Percentiles rank a stretch among this genome's conserved stretches.
Conservation (phyloP, 53 echinoderm and acorn worm genomes). For the Astropecten irregularis region DNA sequence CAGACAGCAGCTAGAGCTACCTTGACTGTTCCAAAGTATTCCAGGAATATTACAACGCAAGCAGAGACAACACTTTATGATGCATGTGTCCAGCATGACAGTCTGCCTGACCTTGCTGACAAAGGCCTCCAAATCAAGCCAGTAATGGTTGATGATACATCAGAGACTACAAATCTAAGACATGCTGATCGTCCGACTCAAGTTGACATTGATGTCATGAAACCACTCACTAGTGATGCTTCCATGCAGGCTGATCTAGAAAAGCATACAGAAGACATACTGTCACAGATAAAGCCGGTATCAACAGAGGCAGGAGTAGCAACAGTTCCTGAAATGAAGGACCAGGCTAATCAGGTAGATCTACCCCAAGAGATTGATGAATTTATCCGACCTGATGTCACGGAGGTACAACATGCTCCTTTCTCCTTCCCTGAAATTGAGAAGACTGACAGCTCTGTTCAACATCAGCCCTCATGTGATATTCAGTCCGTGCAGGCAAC, state of each 20-base stretch:
- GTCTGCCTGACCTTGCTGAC: conserved; percentile 23
- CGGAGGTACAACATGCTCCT: conserved; percentile 42
- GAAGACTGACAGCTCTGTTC: conserved; percentile 30
- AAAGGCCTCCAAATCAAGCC: conserved; percentile 53
- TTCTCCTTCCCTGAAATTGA: conserved; percentile 19
- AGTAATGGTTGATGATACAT: conserved; percentile 25
- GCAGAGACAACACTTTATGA: conserved; percentile 2
- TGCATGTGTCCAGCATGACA: conserved; percentile 28
- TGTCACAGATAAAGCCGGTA: conserved; percentile 2
- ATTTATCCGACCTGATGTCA: conserved; percentile 2
- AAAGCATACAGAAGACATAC: conserved; percentile 13
- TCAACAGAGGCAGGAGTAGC: conserved; percentile 26
- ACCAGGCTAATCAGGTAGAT: conserved; percentile 45
- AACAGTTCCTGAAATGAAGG: not conserved
- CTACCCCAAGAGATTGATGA: conserved; percentile 41
- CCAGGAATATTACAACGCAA: conserved; percentile 21
- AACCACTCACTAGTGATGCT: conserved; percentile 26
- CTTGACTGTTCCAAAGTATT: not conserved
- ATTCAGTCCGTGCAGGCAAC: conserved; percentile 38
- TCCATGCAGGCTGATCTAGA: conserved; percentile 29
- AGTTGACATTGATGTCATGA: conserved; percentile 2
- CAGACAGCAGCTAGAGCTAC: conserved; percentile 20
- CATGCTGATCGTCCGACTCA: conserved; percentile 44
- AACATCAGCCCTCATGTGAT: conserved; percentile 34
- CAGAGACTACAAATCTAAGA: not conserved